A percentile compares a stretch with the other conserved stretches of the same genome.
Evolutionary conservation across 1,140 invertebrate genomes (phyloP).

Genomic region (Drosophila neocordata): DNA sequence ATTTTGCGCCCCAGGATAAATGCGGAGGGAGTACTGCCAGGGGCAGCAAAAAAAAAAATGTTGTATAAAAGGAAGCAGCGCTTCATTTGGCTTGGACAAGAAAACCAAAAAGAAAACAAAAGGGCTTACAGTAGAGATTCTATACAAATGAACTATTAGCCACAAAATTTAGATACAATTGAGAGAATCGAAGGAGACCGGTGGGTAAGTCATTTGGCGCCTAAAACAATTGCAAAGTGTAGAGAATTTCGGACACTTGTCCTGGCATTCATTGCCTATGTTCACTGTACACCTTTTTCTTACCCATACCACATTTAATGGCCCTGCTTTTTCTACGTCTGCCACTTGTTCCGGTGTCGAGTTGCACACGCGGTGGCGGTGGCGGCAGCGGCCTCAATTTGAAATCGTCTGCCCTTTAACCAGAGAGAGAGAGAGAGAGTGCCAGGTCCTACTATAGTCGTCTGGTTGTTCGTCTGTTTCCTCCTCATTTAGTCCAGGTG

Average conservation of each 20-base stretch:
- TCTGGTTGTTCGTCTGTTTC: conserved; percentile 21
- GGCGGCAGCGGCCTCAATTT: conserved; percentile 28
- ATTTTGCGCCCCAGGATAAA: conserved; percentile 8
- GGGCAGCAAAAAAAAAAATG: neutral
- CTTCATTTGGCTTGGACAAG: conserved; percentile 16
- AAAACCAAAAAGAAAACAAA: conserved; percentile 6
- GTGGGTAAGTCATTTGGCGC: too few relatives aligned
- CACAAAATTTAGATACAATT: too few relatives aligned
- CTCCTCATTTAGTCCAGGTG: conserved; percentile 50
- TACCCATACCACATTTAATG: conserved; percentile 3
- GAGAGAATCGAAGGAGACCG: too few relatives aligned
- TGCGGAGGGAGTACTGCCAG: neutral
- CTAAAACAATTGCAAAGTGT: too few relatives aligned
- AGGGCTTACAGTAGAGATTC: neutral
- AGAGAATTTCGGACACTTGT: too few relatives aligned
- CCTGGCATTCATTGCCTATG: neutral
- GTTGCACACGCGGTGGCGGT: conserved; percentile 60
- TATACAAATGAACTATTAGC: neutral
- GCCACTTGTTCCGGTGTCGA: conserved; percentile 80
- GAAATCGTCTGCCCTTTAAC: conserved; percentile 18
- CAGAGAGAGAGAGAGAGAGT: neutral
- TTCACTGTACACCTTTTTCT: neutral
- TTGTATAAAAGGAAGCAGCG: conserved; percentile 21
- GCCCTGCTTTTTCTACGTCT: conserved; percentile 20
- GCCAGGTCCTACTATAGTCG: conserved; percentile 8